Conservation (phyloP, 2,113 vertebrate genomes). For the Ascaphus truei region DNA sequence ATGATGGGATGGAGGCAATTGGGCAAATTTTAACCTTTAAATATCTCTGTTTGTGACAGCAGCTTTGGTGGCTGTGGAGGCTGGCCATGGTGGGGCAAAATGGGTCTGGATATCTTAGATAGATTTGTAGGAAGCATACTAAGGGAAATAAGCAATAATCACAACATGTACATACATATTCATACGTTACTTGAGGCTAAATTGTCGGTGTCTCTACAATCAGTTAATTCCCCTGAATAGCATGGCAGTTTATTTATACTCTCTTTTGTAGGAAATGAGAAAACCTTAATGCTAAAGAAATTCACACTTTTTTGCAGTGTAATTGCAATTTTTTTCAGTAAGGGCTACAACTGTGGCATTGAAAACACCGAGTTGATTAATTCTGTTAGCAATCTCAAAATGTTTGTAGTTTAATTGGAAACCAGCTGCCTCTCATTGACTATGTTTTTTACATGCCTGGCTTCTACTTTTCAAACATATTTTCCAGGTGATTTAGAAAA, state of each 20-base stretch:
- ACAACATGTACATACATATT: not conserved
- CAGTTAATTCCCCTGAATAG: not conserved
- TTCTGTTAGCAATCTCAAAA: not conserved
- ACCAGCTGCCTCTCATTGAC: slow-evolving; percentile 6
- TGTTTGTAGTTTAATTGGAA: not conserved
- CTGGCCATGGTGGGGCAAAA: not conserved
- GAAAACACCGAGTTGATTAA: not conserved
- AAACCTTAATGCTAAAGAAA: not conserved
- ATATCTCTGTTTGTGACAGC: too few relatives aligned
- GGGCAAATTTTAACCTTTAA: too few relatives aligned
- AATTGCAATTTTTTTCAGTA: not conserved
- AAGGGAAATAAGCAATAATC: not conserved
- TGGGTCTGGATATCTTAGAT: too few relatives aligned
- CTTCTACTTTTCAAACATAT: not conserved
- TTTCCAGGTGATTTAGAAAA: slow-evolving; percentile 23
- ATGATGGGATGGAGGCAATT: too few relatives aligned
- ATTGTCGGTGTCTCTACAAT: not conserved
- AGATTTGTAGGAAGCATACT: not conserved
- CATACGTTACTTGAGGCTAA: not conserved
- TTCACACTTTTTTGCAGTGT: not conserved
- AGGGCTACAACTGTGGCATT: not conserved
- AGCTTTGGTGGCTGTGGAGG: not conserved
- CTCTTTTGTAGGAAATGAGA: not conserved
- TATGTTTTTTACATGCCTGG: not conserved
- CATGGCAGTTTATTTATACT: not conserved